Percentiles rank a stretch among this genome's conserved stretches.
Evolutionary conservation across 2,113 vertebrate genomes (phyloP).

Genomic region (Nipponia nippon): DNA sequence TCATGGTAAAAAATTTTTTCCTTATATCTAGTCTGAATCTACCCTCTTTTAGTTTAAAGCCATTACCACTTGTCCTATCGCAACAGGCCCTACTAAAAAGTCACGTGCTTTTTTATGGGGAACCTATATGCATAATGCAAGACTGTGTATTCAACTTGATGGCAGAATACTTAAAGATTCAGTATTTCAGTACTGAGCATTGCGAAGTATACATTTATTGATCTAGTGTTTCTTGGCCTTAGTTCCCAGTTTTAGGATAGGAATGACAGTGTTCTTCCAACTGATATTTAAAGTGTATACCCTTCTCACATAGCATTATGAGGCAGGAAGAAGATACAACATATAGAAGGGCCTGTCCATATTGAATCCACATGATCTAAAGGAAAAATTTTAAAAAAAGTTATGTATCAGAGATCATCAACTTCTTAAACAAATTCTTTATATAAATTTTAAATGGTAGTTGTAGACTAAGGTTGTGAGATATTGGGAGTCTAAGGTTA

Average conservation of each 20-base stretch:
- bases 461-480: neutral
- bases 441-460: neutral
- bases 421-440: neutral
- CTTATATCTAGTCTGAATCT: neutral
- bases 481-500: neutral
- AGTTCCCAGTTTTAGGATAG: neutral
- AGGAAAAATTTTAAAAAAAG: neutral
- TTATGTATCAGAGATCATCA: neutral
- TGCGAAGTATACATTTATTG: neutral
- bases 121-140: neutral
- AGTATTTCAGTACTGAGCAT: neutral
- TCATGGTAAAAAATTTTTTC: neutral
- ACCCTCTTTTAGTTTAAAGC: neutral
- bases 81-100: neutral
- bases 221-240: neutral
- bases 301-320: neutral
- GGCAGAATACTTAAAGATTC: neutral
- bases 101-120: neutral
- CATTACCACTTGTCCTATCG: neutral
- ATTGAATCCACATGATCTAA: neutral
- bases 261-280: neutral
- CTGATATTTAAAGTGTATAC: neutral
- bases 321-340: neutral
- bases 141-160: neutral
- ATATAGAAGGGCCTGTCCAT: neutral